Evolutionary conservation across 2,113 vertebrate species (phyloP).

Genomic region (Myanophis thanlyinensis): DNA sequence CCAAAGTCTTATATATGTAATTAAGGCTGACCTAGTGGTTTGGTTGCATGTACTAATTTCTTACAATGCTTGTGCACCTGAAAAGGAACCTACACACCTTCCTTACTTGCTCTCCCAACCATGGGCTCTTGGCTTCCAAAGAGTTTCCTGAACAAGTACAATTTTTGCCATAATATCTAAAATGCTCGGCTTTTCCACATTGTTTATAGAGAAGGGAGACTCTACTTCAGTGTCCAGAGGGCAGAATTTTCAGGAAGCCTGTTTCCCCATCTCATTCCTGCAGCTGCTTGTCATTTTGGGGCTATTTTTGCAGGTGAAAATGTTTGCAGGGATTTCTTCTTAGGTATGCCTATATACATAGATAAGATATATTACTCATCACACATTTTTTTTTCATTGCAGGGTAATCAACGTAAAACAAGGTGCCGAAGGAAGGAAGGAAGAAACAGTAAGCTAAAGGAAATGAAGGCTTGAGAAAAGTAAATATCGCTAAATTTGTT

Average conservation of each 20-base stretch:
- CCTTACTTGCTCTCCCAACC: neutral
- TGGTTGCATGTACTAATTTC: neutral
- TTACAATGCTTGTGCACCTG: neutral
- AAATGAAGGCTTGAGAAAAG: neutral
- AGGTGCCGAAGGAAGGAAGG: neutral
- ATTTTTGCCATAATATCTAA: neutral
- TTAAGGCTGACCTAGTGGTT: conserved; percentile 14
- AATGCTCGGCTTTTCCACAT: neutral
- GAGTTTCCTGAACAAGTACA: neutral
- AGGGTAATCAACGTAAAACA: neutral
- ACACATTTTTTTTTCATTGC: neutral
- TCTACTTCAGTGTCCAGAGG: neutral
- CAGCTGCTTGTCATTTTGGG: neutral
- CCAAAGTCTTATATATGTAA: neutral
- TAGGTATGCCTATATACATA: neutral
- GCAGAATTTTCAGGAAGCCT: neutral
- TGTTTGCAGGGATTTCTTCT: neutral
- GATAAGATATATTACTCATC: neutral
- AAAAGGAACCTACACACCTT: too few relatives aligned
- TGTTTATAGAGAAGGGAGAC: neutral
- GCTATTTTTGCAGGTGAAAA: neutral
- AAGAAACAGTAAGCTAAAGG: neutral
- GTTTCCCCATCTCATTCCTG: neutral
- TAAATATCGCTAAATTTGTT: neutral
- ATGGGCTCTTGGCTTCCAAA: neutral